Evolutionary conservation across 1,140 invertebrate genomes (phyloP).

Genomic region (Ips typographus): DNA sequence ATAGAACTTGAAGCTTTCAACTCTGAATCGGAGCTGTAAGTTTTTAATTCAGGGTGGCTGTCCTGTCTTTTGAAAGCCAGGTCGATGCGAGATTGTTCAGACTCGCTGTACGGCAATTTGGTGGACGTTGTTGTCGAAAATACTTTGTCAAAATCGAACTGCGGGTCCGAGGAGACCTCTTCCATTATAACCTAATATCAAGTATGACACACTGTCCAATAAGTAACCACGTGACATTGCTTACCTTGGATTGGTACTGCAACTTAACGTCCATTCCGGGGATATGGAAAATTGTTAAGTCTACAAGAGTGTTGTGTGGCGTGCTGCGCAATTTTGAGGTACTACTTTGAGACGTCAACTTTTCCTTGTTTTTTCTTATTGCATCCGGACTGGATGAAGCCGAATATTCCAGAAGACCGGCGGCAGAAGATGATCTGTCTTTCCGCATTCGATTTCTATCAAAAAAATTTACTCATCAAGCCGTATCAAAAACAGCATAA

Average conservation of each 20-base stretch:
- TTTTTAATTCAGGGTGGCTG: constrained; percentile 35
- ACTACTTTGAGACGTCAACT: constrained; percentile 54
- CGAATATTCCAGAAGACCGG: constrained; percentile 66
- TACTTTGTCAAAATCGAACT: constrained; percentile 41
- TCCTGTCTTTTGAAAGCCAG: constrained; percentile 49
- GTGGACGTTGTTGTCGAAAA: constrained; percentile 33
- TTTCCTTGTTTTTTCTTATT: constrained; percentile 55
- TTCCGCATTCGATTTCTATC: constrained; percentile 61
- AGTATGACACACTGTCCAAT: not conserved
- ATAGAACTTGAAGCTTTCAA: constrained; percentile 45
- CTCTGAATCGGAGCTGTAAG: constrained; percentile 31
- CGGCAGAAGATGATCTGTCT: constrained; percentile 70
- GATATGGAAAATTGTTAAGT: constrained; percentile 91
- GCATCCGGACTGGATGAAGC: constrained; percentile 56
- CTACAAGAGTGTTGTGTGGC: constrained; percentile 62
- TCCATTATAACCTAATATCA: constrained; percentile 36
- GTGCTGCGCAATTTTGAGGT: constrained; percentile 55
- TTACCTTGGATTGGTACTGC: constrained; percentile 84
- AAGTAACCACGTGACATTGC: not conserved
- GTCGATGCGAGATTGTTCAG: constrained; percentile 49
- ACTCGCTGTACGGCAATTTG: constrained; percentile 35
- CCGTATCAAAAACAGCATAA: not conserved
- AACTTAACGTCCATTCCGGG: constrained; percentile 94
- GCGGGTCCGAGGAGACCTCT: constrained; percentile 22
- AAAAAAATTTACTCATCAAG: constrained; percentile 5